phyloP scores from a whole-genome alignment of 2,113 vertebrate genomes.

The Mirounga angustirostris region DNA sequence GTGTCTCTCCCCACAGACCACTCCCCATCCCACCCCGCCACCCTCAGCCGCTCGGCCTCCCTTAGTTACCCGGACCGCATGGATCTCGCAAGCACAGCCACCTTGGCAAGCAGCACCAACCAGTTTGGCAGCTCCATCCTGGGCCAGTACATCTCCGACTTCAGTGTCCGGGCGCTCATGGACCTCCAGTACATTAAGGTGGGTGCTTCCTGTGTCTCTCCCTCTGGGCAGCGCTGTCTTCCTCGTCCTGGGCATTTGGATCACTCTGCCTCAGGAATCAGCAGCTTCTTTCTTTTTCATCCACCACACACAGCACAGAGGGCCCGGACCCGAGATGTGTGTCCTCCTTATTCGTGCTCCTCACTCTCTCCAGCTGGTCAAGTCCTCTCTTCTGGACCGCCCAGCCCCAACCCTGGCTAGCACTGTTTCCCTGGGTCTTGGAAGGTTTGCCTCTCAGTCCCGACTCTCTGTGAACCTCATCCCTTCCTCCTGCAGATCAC shows the following conservation, averaged over 20 bases:
- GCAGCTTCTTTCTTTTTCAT: not conserved
- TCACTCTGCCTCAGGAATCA: constrained; percentile 26
- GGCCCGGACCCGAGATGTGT: not conserved
- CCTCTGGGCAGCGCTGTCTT: not conserved
- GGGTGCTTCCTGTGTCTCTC: not conserved
- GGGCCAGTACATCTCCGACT: constrained; percentile 94
- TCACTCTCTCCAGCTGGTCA: not conserved
- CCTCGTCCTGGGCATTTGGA: constrained; percentile 38
- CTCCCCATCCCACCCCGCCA: constrained; percentile 91
- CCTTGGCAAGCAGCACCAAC: constrained; percentile 88
- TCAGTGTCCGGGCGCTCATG: constrained; percentile 94
- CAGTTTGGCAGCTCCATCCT: constrained; percentile 88
- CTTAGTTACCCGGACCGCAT: constrained; percentile 92
- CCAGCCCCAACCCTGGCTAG: no score
- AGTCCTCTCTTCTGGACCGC: not conserved
- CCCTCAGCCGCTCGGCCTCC: constrained; percentile 94
- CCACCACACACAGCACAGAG: not conserved
- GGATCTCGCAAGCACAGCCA: constrained; percentile 80
- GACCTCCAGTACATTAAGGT: constrained; percentile 98
- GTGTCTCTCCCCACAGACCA: constrained; percentile 88
- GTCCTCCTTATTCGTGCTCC: not conserved
- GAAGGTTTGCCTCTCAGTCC: not conserved
- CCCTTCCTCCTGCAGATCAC: constrained; percentile 88
- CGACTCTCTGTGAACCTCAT: not conserved
- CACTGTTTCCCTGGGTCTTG: not conserved